phyloP scores from a whole-genome alignment of 2,113 vertebrate species.

The Carlito syrichta region DNA sequence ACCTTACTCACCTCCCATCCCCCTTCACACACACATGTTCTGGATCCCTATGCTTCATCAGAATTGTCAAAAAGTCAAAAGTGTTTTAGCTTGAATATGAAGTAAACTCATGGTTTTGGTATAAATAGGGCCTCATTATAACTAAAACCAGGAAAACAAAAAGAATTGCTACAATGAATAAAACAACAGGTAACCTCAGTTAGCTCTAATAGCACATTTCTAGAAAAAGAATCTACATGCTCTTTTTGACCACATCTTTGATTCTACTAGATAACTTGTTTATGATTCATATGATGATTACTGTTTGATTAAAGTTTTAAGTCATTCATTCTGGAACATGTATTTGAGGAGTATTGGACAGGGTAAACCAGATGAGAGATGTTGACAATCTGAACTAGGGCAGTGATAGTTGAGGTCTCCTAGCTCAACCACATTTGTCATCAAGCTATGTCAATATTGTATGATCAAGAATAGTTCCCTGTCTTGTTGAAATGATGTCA shows the following conservation, averaged over 20 bases:
- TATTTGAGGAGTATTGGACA: background rate
- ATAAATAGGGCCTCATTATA: background rate
- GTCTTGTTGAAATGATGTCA: no score
- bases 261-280: background rate
- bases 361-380: background rate
- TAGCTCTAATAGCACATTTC: background rate
- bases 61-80: background rate
- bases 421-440: no score
- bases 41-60: no score
- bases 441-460: no score
- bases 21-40: no score
- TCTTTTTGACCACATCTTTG: background rate
- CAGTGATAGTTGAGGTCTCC: no score
- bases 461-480: no score
- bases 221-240: background rate
- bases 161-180: background rate
- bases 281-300: background rate
- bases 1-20: no score
- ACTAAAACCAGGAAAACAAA: background rate
- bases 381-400: no score
- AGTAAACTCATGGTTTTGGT: background rate
- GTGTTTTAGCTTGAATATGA: background rate
- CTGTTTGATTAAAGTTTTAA: background rate
- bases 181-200: background rate
- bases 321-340: background rate